phyloP scores from a whole-genome alignment of 2,888 invertebrate genomes.

The Eugnorisma glareosa region DNA sequence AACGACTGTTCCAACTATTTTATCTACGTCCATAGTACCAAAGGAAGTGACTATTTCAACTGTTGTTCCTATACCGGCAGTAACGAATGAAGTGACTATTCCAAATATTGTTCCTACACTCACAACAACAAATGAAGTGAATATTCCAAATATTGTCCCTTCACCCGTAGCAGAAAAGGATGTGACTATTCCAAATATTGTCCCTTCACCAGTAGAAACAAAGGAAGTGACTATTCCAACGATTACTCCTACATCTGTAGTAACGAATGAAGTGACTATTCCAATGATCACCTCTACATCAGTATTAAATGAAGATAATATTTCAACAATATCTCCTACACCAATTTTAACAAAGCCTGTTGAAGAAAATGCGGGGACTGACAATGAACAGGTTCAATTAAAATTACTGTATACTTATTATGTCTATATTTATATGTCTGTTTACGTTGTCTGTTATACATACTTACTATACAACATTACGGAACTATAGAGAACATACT shows the following conservation, averaged over 20 bases:
- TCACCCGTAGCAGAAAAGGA: background rate
- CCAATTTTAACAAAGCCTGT: slow-evolving; percentile 64
- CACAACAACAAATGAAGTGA: slow-evolving; percentile 6
- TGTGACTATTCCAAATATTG: background rate
- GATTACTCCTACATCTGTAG: background rate
- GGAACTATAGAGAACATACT: slow-evolving; percentile 75
- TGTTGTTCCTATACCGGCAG: background rate
- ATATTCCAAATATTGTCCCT: slow-evolving; percentile 21
- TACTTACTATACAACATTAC: slow-evolving; percentile 83
- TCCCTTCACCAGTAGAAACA: background rate
- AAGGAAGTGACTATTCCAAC: background rate
- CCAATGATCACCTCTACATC: slow-evolving; percentile 41
- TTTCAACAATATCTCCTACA: slow-evolving; percentile 41
- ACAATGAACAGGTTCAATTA: slow-evolving; percentile 85
- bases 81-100: slow-evolving; percentile 12
- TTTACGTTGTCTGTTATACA: slow-evolving; percentile 83
- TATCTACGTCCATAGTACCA: background rate
- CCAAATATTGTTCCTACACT: background rate
- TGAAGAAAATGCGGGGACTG: slow-evolving; percentile 75
- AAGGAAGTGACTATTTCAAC: slow-evolving; percentile 13
- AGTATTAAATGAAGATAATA: slow-evolving; percentile 61
- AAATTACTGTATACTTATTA: slow-evolving; percentile 87
- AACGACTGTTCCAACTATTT: background rate
- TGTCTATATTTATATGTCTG: slow-evolving; percentile 83
- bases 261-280: slow-evolving; percentile 41